These are phyloP conservation scores for Hypotaenidia philippensis DNA, from an alignment of 2,797 vertebrate species.

Conservation along the genomic window DNA sequence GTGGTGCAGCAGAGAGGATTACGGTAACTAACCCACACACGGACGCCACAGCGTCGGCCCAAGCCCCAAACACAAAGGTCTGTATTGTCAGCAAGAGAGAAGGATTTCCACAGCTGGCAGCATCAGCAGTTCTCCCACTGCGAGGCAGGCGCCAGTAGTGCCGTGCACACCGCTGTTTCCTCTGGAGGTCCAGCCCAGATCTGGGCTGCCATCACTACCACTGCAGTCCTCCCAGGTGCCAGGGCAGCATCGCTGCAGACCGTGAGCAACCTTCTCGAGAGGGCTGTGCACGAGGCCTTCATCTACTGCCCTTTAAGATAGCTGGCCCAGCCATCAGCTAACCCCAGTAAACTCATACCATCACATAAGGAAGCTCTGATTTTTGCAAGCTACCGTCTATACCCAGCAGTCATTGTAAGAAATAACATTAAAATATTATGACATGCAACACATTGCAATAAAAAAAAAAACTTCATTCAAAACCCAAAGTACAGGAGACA, in stretches of 20 bases:
- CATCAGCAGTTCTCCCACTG: neutral
- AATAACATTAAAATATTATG: neutral
- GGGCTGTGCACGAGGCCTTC: fast-evolving
- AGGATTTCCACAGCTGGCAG: neutral
- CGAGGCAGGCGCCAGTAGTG: neutral
- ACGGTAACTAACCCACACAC: fast-evolving
- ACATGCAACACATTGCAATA: neutral
- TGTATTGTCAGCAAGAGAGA: neutral
- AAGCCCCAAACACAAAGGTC: neutral
- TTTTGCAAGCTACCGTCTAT: neutral
- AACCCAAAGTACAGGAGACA: neutral
- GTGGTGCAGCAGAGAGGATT: neutral
- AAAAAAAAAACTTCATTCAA: neutral
- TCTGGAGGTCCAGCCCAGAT: fast-evolving
- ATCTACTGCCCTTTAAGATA: neutral
- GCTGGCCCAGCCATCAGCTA: fast-evolving
- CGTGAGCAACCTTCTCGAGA: fast-evolving
- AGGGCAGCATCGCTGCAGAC: neutral
- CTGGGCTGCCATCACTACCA: fast-evolving
- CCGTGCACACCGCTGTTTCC: fast-evolving
- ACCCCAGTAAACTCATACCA: neutral
- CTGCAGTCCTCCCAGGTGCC: fast-evolving
- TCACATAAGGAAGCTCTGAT: neutral
- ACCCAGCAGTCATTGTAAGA: fast-evolving
- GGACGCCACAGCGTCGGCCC: fast-evolving